Evolutionary conservation across 2,113 vertebrate species (phyloP).

Genomic region (Scopus umbretta): DNA sequence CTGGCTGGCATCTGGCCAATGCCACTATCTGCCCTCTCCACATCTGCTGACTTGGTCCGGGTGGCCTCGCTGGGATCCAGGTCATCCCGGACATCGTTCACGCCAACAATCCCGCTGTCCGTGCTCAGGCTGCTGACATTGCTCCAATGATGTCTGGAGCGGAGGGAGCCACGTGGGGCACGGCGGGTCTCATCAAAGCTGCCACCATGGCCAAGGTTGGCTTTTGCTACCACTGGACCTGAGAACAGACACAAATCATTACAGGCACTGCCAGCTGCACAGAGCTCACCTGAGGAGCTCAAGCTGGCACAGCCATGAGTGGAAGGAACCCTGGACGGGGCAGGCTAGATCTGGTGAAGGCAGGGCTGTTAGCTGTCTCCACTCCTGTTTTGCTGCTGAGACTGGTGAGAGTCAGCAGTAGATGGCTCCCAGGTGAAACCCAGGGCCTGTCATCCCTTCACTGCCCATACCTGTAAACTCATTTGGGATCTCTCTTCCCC

Average conservation of each 20-base stretch:
- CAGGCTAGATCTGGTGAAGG: neutral
- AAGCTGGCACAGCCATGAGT: neutral
- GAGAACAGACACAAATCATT: neutral
- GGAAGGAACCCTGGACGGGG: neutral
- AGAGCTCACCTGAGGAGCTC: neutral
- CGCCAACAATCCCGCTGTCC: slow-evolving; percentile 85
- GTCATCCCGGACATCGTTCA: slow-evolving; percentile 73
- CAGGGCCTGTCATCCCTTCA: neutral
- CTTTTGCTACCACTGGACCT: slow-evolving; percentile 65
- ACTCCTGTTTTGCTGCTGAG: neutral
- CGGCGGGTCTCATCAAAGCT: slow-evolving; percentile 65
- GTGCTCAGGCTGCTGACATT: slow-evolving; percentile 88
- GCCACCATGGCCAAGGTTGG: slow-evolving; percentile 72
- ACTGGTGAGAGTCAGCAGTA: neutral
- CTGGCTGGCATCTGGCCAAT: slow-evolving; percentile 81
- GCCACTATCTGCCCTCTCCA: slow-evolving; percentile 85
- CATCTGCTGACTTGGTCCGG: slow-evolving; percentile 68
- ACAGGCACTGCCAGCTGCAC: neutral
- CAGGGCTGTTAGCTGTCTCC: neutral
- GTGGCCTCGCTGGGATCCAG: slow-evolving; percentile 71
- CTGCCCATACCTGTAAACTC: neutral
- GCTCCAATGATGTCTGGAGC: slow-evolving; percentile 84
- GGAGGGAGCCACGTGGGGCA: neutral
- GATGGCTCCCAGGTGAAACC: neutral
- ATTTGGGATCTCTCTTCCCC: neutral